Conservation (phyloP, 1,140 invertebrate species). For the Psix sp. region DNA sequence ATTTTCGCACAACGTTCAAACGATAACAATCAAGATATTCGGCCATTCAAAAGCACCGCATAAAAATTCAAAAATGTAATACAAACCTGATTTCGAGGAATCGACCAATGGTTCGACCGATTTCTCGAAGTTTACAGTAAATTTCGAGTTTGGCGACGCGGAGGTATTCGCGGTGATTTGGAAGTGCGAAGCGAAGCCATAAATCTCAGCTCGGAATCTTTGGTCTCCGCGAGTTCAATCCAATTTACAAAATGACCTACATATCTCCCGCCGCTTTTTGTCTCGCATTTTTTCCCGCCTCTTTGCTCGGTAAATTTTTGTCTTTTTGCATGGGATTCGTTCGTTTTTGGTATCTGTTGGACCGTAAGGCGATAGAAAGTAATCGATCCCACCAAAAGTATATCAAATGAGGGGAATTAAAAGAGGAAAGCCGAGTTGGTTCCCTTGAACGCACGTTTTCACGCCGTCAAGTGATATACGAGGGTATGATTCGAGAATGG, state of each 20-base stretch:
- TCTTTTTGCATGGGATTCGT: too few species aligned
- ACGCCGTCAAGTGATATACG: slow-evolving; percentile 30
- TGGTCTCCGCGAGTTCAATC: slow-evolving; percentile 41
- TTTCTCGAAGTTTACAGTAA: too few species aligned
- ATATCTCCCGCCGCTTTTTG: slow-evolving; percentile 11
- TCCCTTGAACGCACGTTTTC: slow-evolving; percentile 11
- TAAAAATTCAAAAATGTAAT: too few species aligned
- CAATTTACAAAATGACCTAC: slow-evolving; percentile 48
- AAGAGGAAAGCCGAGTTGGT: neutral
- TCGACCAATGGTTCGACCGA: too few species aligned
- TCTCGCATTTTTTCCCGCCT: neutral
- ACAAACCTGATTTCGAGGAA: too few species aligned
- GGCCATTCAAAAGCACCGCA: too few species aligned
- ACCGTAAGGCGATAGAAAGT: too few species aligned
- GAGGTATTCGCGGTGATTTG: slow-evolving; percentile 22
- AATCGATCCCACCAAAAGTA: slow-evolving; percentile 1
- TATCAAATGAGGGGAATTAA: slow-evolving; percentile 5
- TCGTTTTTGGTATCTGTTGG: too few species aligned
- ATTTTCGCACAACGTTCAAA: neutral
- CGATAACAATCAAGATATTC: too few species aligned
- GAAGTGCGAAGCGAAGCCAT: slow-evolving; percentile 32
- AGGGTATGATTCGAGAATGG: slow-evolving; percentile 3
- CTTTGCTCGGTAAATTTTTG: slow-evolving; percentile 1
- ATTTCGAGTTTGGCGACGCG: neutral
- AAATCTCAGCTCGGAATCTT: slow-evolving; percentile 19